Base-by-base conservation (phyloP, 2,113 vertebrate species). In the Pluvianellus socialis region DNA sequence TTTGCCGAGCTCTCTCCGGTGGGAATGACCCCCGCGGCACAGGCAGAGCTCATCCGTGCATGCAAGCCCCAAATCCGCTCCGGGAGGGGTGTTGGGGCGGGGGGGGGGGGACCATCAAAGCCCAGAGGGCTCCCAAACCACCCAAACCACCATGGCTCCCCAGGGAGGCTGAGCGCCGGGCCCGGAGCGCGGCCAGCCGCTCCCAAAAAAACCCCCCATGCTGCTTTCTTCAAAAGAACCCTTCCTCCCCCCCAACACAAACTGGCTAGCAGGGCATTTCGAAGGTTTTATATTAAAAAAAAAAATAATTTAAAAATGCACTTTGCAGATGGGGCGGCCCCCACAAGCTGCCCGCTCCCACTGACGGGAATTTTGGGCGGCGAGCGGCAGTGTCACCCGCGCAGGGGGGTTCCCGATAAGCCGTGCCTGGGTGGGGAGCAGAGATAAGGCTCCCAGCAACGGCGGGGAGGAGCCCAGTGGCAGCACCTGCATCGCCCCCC, bases 101-200 rank as follows among this genome's bases (percentile, higher is more conserved):
- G 8, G 7, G 0, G 2, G 10, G 7, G 11, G 15, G 8, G 6
- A 19, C 32, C 9, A n/a, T 35, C 17, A n/a, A 14, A 63, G 45
- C 21, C 12, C 38, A n/a, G 33, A 12, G 15, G n/a, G 40, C 44
- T 59, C 40, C 44, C 27, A 58, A 45, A 42, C 5, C 38, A 40
- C 38, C 0, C 1, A 9, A n/a, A 30, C 6, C 4, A 35, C 47
- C 76, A 59, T 38, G 38, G 38, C 38, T 38, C 38, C 38, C 7
- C 0, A 0, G 62, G 14, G 38, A 42, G 20, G 65, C 70, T 23
- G 45, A 82, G 38, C 66, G 12, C 8, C 3, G 7, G 9, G 32
- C 30, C 72, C 0, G 0, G 55, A 47, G 16, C 9, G 11, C 0
- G 3, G 58, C 17, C 28, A 23, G 28, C 16, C 1, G 1, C 58